A percentile compares a stretch with the other conserved stretches of the same genome.
phyloP scores from a whole-genome alignment of 2,888 invertebrate genomes.

The Idaea aversata region DNA sequence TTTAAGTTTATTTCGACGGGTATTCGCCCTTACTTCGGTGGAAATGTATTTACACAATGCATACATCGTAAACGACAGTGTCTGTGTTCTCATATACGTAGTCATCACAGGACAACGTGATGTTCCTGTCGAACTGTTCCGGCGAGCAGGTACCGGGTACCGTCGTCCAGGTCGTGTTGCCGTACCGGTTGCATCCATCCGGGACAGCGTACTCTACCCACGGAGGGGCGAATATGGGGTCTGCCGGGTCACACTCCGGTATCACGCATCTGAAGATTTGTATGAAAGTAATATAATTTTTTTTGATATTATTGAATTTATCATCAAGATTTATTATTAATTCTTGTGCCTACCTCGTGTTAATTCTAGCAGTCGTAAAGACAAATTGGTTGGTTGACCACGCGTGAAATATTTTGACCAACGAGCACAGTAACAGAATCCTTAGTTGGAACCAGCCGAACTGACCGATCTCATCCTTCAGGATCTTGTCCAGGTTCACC shows the following conservation, averaged over 20 bases:
- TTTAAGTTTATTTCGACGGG: too few relatives aligned
- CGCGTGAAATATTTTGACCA: slow-evolving; percentile 51
- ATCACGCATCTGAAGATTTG: slow-evolving; percentile 46
- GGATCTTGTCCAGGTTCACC: slow-evolving; percentile 53
- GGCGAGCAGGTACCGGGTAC: slow-evolving; percentile 46
- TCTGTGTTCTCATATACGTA: slow-evolving; percentile 57
- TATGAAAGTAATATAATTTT: too few relatives aligned
- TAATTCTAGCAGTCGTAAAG: slow-evolving; percentile 64
- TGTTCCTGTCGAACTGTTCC: slow-evolving; percentile 43
- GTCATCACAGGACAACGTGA: slow-evolving; percentile 41
- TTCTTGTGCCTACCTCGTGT: slow-evolving; percentile 45
- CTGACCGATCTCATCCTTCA: slow-evolving; percentile 64
- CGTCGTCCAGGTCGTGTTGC: slow-evolving; percentile 22
- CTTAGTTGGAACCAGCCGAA: slow-evolving; percentile 58
- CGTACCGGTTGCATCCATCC: slow-evolving; percentile 72
- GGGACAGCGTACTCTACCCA: slow-evolving; percentile 75
- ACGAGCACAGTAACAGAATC: slow-evolving; percentile 37
- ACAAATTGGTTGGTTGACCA: slow-evolving; percentile 58
- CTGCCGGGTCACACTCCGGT: slow-evolving; percentile 45
- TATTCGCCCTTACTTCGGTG: too few relatives aligned
- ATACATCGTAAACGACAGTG: slow-evolving; percentile 64
- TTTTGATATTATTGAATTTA: too few relatives aligned
- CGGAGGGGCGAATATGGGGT: slow-evolving; percentile 46
- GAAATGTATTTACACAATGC: slow-evolving; percentile 22
- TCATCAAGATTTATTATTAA: too few relatives aligned